phyloP scores from a whole-genome alignment of 2,888 invertebrate genomes.

The Cataglyphis livida region DNA sequence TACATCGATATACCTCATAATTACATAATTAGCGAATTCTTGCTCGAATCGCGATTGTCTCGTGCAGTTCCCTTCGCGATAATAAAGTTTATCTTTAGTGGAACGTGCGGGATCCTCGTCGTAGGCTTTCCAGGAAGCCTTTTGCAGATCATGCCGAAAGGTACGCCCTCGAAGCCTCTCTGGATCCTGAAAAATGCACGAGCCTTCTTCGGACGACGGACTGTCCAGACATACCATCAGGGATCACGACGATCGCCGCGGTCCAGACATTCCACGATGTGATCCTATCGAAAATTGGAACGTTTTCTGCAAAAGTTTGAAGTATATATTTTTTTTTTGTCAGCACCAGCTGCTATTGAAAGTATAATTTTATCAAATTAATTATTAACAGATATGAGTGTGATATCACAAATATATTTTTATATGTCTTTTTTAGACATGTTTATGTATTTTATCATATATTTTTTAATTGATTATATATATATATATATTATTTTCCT shows the following conservation, averaged over 20 bases:
- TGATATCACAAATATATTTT: neutral
- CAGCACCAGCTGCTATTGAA: neutral
- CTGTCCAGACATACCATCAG: conserved; percentile 68
- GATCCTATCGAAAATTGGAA: conserved; percentile 45
- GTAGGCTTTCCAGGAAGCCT: conserved; percentile 76
- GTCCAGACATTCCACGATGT: conserved; percentile 61
- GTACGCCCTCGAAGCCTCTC: conserved; percentile 56
- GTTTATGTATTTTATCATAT: neutral
- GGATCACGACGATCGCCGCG: conserved; percentile 44
- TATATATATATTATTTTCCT: neutral
- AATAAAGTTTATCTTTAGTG: conserved; percentile 65
- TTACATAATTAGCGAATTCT: conserved; percentile 45
- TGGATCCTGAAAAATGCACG: conserved; percentile 69
- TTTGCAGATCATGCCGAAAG: conserved; percentile 71
- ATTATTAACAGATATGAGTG: neutral
- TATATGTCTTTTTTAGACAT: neutral
- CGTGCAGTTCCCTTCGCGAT: conserved; percentile 38
- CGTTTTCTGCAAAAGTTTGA: neutral
- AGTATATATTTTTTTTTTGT: neutral
- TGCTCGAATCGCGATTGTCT: conserved; percentile 40
- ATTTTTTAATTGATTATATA: neutral
- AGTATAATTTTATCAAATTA: neutral
- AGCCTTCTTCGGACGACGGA: conserved; percentile 60
- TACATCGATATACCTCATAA: conserved; percentile 2
- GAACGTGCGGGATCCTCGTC: conserved; percentile 63